Evolutionary conservation across 2,888 invertebrate genomes (phyloP), one percentile per base, ranked within the genome.

Genomic region (Microctonus hyperodae): DNA sequence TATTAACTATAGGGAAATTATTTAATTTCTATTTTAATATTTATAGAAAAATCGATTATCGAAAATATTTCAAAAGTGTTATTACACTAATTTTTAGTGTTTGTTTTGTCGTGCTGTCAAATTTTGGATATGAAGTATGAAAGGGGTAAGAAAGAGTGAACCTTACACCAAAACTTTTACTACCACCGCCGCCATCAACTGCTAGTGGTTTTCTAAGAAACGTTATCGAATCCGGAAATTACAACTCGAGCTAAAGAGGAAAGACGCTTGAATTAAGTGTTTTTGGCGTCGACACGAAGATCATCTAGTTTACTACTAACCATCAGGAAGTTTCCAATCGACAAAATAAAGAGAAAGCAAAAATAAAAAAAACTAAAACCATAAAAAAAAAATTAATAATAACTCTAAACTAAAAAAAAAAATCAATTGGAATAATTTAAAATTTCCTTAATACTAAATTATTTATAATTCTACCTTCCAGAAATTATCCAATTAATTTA

Each of bases 141-240:
- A n/a, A n/a, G 16, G n/a, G n/a, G n/a, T 13, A 16, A 40, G 40
- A 13, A 40, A 13, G 20, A 1, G 16, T n/a, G 44, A 44, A 16
- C 7, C 2, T 16, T 4, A 6, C 44, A 44, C 44, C 16, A 44
- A 44, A 44, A 7, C 7, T 28, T 16, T 44, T 44, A n/a, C n/a
- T n/a, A n/a, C 16, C 44, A 56, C 20, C 56, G 2, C 33, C 31
- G 33, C 33, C 48, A 66, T 63, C 22, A 64, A 69, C 61, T 61
- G 60, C 56, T 31, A 53, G 44, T 64, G 58, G 69, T 70, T 74
- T 72, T 73, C 64, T 62, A 40, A 40, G 69, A 61, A 73, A 72
- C 74, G 74, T 76, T 79, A 81, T 79, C 50, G 75, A 74, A 44
- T 44, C 74, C 76, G 81, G 81, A 81, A 79, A 81, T 81, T 80